Base-by-base conservation (phyloP, 1,140 invertebrate species). In the Trachymyrmex cornetzi region DNA sequence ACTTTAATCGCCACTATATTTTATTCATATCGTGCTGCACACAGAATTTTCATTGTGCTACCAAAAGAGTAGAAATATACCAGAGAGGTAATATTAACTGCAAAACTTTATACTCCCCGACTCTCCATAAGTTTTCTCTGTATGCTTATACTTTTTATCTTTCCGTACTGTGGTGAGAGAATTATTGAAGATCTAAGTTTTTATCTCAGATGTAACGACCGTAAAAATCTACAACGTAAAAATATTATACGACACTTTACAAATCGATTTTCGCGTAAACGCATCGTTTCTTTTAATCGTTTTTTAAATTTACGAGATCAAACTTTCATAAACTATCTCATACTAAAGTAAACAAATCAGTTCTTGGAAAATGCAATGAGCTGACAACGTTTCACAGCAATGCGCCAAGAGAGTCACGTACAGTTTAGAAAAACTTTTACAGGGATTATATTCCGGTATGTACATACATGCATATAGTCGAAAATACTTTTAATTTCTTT, bases 201-300 rank as follows among this genome's bases (percentile, higher is more conserved):
- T 50, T 38, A 22, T 48, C 30, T n/a, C 0, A 1, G 19, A 27
- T 34, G 22, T 30, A 27, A 2, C 19, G 44, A n/a, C 19, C 34
- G 34, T 38, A 38, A 38, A 38, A 38, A 38, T 38, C 34, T 38
- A 38, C 34, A 38, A 38, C 55, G 64, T 69, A 34, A 57, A 69
- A 86, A 59, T 67, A 12, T 53, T 67, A 12, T 53, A 12, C 22
- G 22, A 48, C 24, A 19, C 12, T 22, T 82, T 55, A n/a, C 57
- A 34, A 48, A 57, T 55, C 63, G 38, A 27, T 75, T 77, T 69
- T 85, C 53, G 3, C 50, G 53, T 80, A 61, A 77, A 53, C 44
- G 44, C 16, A 80, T 55, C 12, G 12, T 48, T 67, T 67, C 48
- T 24, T 53, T n/a, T 14, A 5, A 24, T 67, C 19, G 44, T 16